phyloP scores from a whole-genome alignment of 2,888 invertebrate species.

The Meghimatium bilineatum region DNA sequence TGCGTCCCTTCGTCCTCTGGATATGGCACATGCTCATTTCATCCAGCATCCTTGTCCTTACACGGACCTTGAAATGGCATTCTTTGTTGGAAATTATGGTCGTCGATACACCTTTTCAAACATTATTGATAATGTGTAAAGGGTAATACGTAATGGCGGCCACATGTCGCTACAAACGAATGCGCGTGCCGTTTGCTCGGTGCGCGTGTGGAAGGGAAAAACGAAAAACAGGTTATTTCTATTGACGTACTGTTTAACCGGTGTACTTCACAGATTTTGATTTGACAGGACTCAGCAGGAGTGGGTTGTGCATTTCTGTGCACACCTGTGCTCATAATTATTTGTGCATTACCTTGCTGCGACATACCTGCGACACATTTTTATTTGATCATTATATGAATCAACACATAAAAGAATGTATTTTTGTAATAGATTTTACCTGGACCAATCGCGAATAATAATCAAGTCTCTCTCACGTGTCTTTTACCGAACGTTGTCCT shows the following conservation, averaged over 20 bases:
- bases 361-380: not conserved
- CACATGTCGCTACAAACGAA: not conserved
- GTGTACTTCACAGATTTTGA: not conserved
- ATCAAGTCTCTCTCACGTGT: no score
- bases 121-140: not conserved
- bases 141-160: not conserved
- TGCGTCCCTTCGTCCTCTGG: not conserved
- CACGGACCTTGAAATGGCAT: not conserved
- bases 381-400: not conserved
- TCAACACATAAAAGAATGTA: not conserved
- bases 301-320: not conserved
- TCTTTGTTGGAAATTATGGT: not conserved
- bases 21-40: not conserved
- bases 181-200: not conserved
- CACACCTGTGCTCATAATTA: not conserved
- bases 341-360: not conserved
- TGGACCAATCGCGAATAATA: no score
- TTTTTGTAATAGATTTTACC: no score
- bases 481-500: no score
- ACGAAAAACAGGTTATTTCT: not conserved
- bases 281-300: not conserved
- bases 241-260: not conserved
- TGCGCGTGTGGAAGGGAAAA: not conserved
- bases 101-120: not conserved
- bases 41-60: not conserved